Base-by-base conservation (phyloP, 2,888 invertebrate species). In the Anoncus sp. region DNA sequence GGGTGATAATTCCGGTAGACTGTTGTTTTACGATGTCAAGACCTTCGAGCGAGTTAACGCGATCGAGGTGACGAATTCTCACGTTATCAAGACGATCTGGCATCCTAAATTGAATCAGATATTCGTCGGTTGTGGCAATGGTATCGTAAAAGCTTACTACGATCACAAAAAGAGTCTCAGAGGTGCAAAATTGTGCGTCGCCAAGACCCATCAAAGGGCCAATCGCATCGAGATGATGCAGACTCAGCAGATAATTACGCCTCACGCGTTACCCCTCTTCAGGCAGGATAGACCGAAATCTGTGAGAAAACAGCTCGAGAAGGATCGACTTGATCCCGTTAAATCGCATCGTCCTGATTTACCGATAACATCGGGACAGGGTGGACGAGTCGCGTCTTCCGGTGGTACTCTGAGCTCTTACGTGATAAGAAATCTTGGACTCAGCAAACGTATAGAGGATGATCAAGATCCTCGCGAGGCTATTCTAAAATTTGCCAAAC, bases 61-160 rank as follows among this genome's bases (percentile, higher is more conserved):
- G 79, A 94, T 98, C 70, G 94, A 95, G 9, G 96, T 98, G 0
- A 94, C 95, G 0, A 94, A 96, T 85, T 95, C 97, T 0, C 97
- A 97, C 82, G 95, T 98, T 0, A 97, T 99, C 1, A 96, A 98
- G 88, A 94, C 96, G 0, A 90, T 97, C 0, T 99, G 99, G 99
- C 99, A 99, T 92, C 97, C 99, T 0, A 97, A 98, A 89, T 92
- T 99, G n/a, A 99, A 99, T 89, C 99, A 99, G 90, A 95, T 99
- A 49, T 97, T 99, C 80, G 95, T 97, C 0, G 97, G 98, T 0
- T 97, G 97, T 83, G 98, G 98, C 0, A 97, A 98, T 89, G 99
- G 99, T 0, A 92, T 94, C 0, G 95, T 98, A 0, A 97, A 97
- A 86, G 96, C 98, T 69, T 98, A 96, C 88, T 99, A 98, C 85